Conservation (phyloP, 2,888 invertebrate genomes). For the Leistus spinibarbis region DNA sequence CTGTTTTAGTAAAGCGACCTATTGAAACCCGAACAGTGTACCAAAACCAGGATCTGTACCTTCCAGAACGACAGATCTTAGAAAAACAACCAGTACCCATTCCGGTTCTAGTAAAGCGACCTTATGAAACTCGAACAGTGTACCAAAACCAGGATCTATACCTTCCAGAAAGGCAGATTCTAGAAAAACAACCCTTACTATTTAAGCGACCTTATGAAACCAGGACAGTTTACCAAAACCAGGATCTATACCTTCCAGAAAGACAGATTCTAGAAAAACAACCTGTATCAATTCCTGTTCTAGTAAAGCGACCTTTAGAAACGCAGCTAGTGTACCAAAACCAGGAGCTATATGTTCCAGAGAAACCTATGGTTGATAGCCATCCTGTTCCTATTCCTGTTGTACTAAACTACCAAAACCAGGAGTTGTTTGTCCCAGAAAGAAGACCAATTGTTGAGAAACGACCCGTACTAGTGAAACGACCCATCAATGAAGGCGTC, state of each 20-base stretch:
- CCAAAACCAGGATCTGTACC: background rate
- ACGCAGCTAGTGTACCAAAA: background rate
- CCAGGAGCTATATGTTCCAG: background rate
- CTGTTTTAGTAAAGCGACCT: background rate
- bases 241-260: background rate
- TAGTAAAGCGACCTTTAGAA: background rate
- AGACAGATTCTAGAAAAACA: background rate
- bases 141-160: background rate
- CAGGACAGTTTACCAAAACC: background rate
- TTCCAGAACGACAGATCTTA: background rate
- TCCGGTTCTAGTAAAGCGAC: background rate
- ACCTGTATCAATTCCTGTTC: background rate
- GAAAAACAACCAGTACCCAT: background rate
- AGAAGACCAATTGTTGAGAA: background rate
- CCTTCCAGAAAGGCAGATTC: background rate
- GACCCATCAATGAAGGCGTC: no score
- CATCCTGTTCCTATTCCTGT: background rate
- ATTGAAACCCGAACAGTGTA: background rate
- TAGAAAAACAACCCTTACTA: background rate
- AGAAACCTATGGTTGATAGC: background rate
- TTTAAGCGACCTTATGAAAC: background rate
- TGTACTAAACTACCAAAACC: background rate
- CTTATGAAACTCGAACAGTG: background rate
- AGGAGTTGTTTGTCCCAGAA: background rate
- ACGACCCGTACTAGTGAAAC: background rate